phyloP scores from a whole-genome alignment of 2,797 vertebrate species.

The Pseudomugil gertrudae region DNA sequence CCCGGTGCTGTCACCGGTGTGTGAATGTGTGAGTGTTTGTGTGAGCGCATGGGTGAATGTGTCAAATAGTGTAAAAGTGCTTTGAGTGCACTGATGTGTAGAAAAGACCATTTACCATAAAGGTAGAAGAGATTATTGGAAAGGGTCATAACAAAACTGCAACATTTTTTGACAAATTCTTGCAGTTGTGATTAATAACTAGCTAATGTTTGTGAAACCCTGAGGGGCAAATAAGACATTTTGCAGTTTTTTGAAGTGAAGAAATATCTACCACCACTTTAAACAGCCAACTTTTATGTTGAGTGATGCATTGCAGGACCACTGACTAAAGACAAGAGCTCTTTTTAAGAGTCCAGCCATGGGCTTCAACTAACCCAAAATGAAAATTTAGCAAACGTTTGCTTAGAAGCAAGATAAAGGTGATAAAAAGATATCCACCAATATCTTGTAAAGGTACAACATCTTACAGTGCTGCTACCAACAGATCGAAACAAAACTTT shows the following conservation, averaged over 20 bases:
- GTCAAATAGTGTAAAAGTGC: too few relatives aligned
- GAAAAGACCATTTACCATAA: too few relatives aligned
- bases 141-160: slow-evolving; percentile 27
- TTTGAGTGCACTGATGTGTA: too few relatives aligned
- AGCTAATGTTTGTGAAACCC: not conserved
- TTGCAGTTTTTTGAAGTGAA: not conserved
- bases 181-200: slow-evolving; percentile 7
- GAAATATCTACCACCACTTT: not conserved
- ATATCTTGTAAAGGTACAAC: too few relatives aligned
- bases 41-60: too few relatives aligned
- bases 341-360: not conserved
- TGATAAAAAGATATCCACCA: not conserved
- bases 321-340: not conserved
- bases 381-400: not conserved
- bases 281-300: not conserved
- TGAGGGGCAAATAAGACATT: too few relatives aligned
- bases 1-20: too few relatives aligned
- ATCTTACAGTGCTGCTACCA: not conserved
- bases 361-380: not conserved
- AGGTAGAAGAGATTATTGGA: slow-evolving; percentile 1
- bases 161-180: slow-evolving; percentile 30
- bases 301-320: not conserved
- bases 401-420: not conserved
- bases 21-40: too few relatives aligned
- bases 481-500: not conserved